A percentile compares a stretch with the other conserved stretches of the same genome.
These are phyloP conservation scores for Lepisosteus osseus DNA, from an alignment of 2,113 vertebrate genomes.

Conservation along the genomic window DNA sequence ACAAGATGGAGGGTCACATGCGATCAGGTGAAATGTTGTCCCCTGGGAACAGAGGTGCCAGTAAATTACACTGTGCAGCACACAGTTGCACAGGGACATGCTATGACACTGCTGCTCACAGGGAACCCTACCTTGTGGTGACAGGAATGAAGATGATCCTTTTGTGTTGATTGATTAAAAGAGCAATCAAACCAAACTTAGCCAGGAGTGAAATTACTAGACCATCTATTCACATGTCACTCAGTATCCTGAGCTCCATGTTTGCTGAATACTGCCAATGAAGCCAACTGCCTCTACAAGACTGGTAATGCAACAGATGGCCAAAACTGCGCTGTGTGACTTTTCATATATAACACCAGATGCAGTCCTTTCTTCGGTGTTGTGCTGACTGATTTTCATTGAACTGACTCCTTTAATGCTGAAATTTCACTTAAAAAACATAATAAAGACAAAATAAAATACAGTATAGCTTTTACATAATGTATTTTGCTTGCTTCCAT, in stretches of 20 bases:
- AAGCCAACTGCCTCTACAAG: not conserved
- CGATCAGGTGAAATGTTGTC: slow-evolving; percentile 38
- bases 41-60: slow-evolving; percentile 14
- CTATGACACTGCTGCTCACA: slow-evolving; percentile 11
- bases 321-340: not conserved
- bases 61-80: slow-evolving; percentile 27
- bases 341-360: too few relatives aligned
- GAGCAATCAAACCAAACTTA: slow-evolving; percentile 35
- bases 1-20: slow-evolving; percentile 40
- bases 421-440: too few relatives aligned
- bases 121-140: slow-evolving; percentile 13
- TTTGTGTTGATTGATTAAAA: slow-evolving; percentile 41
- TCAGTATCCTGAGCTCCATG: not conserved
- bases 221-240: slow-evolving; percentile 22
- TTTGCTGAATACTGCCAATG: not conserved
- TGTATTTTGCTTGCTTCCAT: too few relatives aligned
- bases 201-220: slow-evolving; percentile 35
- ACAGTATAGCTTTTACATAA: too few relatives aligned
- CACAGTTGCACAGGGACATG: slow-evolving; percentile 7
- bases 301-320: not conserved
- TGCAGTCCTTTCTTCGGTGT: too few relatives aligned
- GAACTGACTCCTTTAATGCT: too few relatives aligned
- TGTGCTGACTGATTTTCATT: too few relatives aligned
- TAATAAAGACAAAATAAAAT: too few relatives aligned
- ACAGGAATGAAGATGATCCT: slow-evolving; percentile 27